Conservation (phyloP, 2,797 vertebrate species). For the Rostrhamus sociabilis region DNA sequence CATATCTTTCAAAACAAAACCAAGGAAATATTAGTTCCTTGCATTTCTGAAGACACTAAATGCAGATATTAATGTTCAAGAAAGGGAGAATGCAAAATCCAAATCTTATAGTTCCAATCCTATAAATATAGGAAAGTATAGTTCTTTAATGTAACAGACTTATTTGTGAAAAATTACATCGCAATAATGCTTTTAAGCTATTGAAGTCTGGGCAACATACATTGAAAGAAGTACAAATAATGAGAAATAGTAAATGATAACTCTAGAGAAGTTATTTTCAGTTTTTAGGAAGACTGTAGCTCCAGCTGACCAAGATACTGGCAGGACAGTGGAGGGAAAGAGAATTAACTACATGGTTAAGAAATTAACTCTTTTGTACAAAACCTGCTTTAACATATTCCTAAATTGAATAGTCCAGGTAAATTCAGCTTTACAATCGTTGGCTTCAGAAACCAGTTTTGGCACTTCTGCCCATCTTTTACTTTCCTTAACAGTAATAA, state of each 20-base stretch:
- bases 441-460: not conserved
- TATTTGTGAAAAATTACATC: not conserved
- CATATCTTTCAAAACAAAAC: not conserved
- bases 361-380: not conserved
- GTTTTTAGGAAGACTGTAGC: not conserved
- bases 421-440: not conserved
- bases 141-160: not conserved
- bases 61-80: not conserved
- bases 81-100: not conserved
- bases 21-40: not conserved
- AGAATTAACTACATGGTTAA: not conserved
- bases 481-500: not conserved
- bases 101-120: not conserved
- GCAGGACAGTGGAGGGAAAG: not conserved
- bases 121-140: not conserved
- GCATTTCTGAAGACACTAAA: not conserved
- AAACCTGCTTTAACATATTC: not conserved
- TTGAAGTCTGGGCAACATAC: not conserved
- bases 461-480: not conserved
- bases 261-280: not conserved
- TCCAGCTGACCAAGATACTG: not conserved
- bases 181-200: not conserved
- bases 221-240: not conserved
- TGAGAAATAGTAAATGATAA: not conserved
- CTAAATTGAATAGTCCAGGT: not conserved